Evolutionary conservation across 2,888 invertebrate species (phyloP).

Genomic region (Theodoxus fluviatilis): DNA sequence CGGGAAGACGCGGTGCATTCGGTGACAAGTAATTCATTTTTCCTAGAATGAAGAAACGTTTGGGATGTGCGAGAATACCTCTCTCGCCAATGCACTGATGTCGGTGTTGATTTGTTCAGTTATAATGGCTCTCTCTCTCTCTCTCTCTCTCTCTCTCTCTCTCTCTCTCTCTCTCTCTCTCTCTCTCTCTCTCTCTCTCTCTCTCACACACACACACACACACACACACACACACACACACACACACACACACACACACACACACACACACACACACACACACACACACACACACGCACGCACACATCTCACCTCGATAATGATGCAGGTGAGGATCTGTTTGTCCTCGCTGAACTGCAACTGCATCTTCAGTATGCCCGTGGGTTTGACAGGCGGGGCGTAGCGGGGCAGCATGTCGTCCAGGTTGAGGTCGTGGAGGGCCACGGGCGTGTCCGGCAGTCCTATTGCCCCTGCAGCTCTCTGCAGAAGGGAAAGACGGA

Average conservation of each 20-base stretch:
- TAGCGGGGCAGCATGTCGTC: slow-evolving; percentile 55
- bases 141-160: neutral
- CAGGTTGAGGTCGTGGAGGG: slow-evolving; percentile 56
- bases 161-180: neutral
- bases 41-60: no score
- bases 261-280: neutral
- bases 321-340: slow-evolving; percentile 49
- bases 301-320: slow-evolving; percentile 49
- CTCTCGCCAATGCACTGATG: no score
- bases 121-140: no score
- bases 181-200: neutral
- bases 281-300: neutral
- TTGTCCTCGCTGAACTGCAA: slow-evolving; percentile 48
- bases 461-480: slow-evolving; percentile 42
- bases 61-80: no score
- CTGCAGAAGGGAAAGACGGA: slow-evolving; percentile 37
- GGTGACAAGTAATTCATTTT: no score
- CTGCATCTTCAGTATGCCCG: slow-evolving; percentile 55
- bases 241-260: slow-evolving; percentile 8
- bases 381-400: slow-evolving; percentile 52
- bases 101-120: no score
- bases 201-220: neutral
- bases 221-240: slow-evolving; percentile 16
- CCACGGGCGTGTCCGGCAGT: slow-evolving; percentile 54
- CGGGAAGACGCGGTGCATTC: no score